These are phyloP conservation scores for Pachycephala philippinensis DNA, from an alignment of 2,113 vertebrate species.

Conservation along the genomic window DNA sequence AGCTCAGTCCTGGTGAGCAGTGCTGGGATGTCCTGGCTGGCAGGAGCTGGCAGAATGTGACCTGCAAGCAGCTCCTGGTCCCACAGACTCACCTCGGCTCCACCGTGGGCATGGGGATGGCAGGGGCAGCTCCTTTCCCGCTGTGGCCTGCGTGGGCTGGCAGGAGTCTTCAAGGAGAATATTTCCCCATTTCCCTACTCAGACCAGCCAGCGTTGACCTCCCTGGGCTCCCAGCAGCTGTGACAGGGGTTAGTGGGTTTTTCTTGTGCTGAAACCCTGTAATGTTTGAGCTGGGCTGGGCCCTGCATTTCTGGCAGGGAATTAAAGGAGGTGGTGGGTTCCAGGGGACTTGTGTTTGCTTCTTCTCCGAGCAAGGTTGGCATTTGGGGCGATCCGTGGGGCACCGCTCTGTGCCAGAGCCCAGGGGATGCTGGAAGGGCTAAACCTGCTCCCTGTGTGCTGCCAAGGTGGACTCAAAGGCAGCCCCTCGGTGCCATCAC, in stretches of 20 bases:
- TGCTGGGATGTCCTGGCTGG: rapidly evolving
- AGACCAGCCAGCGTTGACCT: rapidly evolving
- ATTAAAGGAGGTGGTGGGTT: constrained; percentile 17
- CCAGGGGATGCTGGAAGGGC: background rate
- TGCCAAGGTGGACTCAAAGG: background rate
- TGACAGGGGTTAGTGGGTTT: rapidly evolving
- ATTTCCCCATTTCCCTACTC: rapidly evolving
- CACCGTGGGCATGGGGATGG: rapidly evolving
- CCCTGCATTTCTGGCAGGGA: background rate
- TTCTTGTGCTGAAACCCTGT: background rate
- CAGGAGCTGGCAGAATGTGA: background rate
- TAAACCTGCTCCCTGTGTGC: background rate
- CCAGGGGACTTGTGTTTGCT: background rate
- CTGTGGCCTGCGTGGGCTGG: rapidly evolving
- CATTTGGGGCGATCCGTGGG: rapidly evolving
- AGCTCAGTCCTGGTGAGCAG: background rate
- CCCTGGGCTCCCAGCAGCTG: background rate
- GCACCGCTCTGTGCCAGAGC: rapidly evolving
- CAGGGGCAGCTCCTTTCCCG: background rate
- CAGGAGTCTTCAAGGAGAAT: background rate
- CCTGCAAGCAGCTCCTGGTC: background rate
- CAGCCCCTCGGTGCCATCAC: rapidly evolving
- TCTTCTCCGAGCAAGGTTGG: rapidly evolving
- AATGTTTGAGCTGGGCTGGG: background rate
- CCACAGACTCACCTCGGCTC: rapidly evolving